Percentiles rank a stretch among this genome's conserved stretches.
These are phyloP conservation scores for Drosophila arizonae DNA, from an alignment of 1,140 invertebrate species.

Conservation along the genomic window DNA sequence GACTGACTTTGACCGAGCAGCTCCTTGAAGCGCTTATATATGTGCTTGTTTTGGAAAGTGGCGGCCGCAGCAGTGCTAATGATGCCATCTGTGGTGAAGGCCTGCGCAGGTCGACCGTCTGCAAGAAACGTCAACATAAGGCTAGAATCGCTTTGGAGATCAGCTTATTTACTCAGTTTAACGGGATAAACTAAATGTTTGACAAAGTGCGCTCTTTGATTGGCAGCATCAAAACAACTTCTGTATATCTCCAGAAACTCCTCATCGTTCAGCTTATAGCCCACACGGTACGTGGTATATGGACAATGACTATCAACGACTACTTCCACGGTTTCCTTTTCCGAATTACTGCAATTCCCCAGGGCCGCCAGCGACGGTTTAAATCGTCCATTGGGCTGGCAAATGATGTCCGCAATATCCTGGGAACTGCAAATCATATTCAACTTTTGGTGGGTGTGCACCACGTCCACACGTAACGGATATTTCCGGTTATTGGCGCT, in stretches of 20 bases:
- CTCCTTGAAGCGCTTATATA: slow-evolving; percentile 16
- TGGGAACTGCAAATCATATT: slow-evolving; percentile 18
- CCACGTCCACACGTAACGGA: slow-evolving; percentile 10
- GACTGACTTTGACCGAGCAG: slow-evolving; percentile 24
- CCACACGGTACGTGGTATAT: slow-evolving; percentile 24
- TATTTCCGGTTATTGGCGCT: neutral
- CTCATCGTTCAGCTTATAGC: slow-evolving; percentile 10
- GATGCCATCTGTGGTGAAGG: slow-evolving; percentile 29
- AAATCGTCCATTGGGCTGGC: slow-evolving; percentile 10
- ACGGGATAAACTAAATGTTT: slow-evolving; percentile 26
- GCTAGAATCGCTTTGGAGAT: neutral
- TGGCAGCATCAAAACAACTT: slow-evolving; percentile 24
- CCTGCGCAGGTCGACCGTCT: slow-evolving; percentile 12
- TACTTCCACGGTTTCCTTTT: neutral
- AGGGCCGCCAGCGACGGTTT: neutral
- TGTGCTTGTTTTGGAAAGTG: slow-evolving; percentile 12
- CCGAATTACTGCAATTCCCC: neutral
- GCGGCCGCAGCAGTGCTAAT: slow-evolving; percentile 12
- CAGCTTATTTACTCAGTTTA: slow-evolving; percentile 16
- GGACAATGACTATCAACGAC: slow-evolving; percentile 14
- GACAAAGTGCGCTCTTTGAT: slow-evolving; percentile 26
- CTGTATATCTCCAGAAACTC: slow-evolving; percentile 47
- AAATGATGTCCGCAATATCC: slow-evolving; percentile 19
- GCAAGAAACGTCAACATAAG: neutral
- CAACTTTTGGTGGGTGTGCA: slow-evolving; percentile 7